A percentile compares a stretch with the other conserved stretches of the same genome.
phyloP scores from a whole-genome alignment of 2,888 invertebrate genomes.

The Hyles lineata region DNA sequence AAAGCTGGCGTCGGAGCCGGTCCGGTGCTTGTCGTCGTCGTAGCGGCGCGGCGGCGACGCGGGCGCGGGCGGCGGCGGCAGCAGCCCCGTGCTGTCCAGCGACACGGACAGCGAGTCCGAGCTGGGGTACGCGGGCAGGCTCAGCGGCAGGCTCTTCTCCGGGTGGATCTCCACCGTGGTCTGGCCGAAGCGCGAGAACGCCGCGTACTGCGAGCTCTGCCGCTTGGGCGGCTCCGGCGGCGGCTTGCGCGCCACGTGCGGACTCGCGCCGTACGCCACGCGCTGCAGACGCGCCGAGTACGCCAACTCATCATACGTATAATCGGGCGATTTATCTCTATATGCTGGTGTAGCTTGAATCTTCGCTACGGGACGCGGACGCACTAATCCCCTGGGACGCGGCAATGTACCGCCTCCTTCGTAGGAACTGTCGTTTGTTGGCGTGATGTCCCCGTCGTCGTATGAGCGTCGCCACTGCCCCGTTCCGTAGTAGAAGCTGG shows the following conservation, averaged over 20 bases:
- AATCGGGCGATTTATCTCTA: slow-evolving; percentile 75
- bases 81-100: slow-evolving; percentile 86
- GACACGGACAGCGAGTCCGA: slow-evolving; percentile 87
- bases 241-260: slow-evolving; percentile 90
- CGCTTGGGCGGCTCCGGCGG: slow-evolving; percentile 93
- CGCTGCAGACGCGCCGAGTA: slow-evolving; percentile 79
- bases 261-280: slow-evolving; percentile 87
- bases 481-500: slow-evolving; percentile 84
- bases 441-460: slow-evolving; percentile 95
- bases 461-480: slow-evolving; percentile 90
- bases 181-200: slow-evolving; percentile 82
- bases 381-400: slow-evolving; percentile 91
- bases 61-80: slow-evolving; percentile 87
- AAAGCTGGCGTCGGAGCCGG: slow-evolving; percentile 93
- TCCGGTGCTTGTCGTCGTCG: slow-evolving; percentile 83
- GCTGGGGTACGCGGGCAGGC: slow-evolving; percentile 87
- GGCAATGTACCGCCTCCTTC: slow-evolving; percentile 95
- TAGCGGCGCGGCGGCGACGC: slow-evolving; percentile 85
- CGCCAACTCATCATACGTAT: slow-evolving; percentile 80
- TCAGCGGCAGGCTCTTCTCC: slow-evolving; percentile 85
- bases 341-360: slow-evolving; percentile 85
- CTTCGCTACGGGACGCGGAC: slow-evolving; percentile 93
- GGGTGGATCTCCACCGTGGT: slow-evolving; percentile 86
- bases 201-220: slow-evolving; percentile 85
- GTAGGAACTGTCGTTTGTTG: slow-evolving; percentile 89